Evolutionary conservation across 92 coral and sea anemone species (phyloP), one percentile per base, ranked within the genome.

Genomic region (Porites rus): DNA sequence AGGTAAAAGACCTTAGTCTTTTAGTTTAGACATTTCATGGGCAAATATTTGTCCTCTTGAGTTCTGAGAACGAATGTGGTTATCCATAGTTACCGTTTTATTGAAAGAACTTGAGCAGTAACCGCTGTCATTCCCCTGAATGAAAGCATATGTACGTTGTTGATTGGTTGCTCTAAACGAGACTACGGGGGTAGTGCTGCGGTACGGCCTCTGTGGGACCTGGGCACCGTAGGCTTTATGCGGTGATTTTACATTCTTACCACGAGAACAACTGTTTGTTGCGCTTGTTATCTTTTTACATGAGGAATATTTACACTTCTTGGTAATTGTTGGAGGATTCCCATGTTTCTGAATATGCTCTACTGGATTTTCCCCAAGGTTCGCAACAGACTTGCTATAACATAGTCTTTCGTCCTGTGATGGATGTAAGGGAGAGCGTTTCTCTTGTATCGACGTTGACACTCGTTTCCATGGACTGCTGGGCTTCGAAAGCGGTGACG

Each of bases 71-170:
- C 91, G 90, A 73, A 93, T 92, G 76, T 94, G 96, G 69, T 88
- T 94, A 85, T 93, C 86, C 31, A 90, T 50, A 20, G 96, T 91
- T 18, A 92, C 80, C 51, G 96, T 90, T 46, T 93, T 93, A 63
- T 86, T 82, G 74, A 93, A 91, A 65, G 92, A 78, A 10, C 94
- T 92, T 20, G 93, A 91, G 60, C 95, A 94, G 59, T 75, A 90
- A 20, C 93, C 94, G 87, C 98, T 83, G 84, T 88, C 89, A 88
- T 92, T 93, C 51, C 77, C 91, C 52, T 94, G 96, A n/a, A 74
- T 72, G 63, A 83, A 77, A 53, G 93, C 90, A 60, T 94, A 95
- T 20, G 87, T 85, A 53, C 88, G 88, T 70, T 91, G 90, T 52
- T 95, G 92, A 71, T 83, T 74, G 75, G 93, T 88, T 72, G 79